A percentile compares a stretch with the other conserved stretches of the same genome.
These are phyloP conservation scores for Pseudomyrmex cubaensis DNA, from an alignment of 1,140 invertebrate species.

Conservation along the genomic window DNA sequence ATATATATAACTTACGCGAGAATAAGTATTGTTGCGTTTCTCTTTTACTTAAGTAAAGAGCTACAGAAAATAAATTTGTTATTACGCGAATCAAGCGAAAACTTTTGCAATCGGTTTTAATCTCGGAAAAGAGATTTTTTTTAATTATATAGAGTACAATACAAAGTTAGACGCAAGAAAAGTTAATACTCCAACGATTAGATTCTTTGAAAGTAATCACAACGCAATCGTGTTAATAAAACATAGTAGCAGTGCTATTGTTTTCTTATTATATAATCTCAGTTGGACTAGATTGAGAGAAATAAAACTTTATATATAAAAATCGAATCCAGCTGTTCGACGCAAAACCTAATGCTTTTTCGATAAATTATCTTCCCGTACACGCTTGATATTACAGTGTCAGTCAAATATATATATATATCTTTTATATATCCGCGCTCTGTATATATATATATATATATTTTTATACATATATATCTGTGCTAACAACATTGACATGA, in stretches of 20 bases:
- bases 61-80: neutral
- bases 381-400: constrained; percentile 46
- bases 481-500: constrained; percentile 58
- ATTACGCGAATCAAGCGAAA: neutral
- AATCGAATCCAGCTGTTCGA: constrained; percentile 1
- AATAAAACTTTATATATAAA: constrained; percentile 35
- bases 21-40: neutral
- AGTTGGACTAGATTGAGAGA: constrained; percentile 49
- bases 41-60: neutral
- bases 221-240: constrained; percentile 44
- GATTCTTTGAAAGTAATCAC: constrained; percentile 17
- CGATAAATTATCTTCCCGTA: neutral
- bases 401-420: constrained; percentile 52
- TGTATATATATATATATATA: constrained; percentile 55
- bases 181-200: constrained; percentile 8
- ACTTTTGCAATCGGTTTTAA: constrained; percentile 17
- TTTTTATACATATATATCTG: constrained; percentile 44
- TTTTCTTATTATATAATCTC: constrained; percentile 38
- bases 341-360: neutral
- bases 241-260: constrained; percentile 28
- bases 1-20: neutral
- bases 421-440: constrained; percentile 56
- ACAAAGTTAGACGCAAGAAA: neutral
- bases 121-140: neutral
- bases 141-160: constrained; percentile 31